Evolutionary conservation across 2,888 invertebrate genomes (phyloP).

Genomic region (Chymomyza amoena): DNA sequence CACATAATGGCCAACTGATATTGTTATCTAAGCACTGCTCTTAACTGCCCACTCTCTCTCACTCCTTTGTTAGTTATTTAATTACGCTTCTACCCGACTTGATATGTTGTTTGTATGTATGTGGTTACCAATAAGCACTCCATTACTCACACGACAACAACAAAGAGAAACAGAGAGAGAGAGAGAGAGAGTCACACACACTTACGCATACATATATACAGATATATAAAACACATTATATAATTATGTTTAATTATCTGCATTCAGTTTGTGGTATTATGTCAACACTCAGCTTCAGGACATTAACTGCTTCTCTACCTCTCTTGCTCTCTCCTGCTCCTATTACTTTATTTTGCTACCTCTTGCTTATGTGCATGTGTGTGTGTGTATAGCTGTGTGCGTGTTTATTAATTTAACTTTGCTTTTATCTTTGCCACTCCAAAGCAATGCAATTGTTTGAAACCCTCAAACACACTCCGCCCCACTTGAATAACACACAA

Average conservation of each 20-base stretch:
- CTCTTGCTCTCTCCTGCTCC: not conserved
- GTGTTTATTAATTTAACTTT: conserved; percentile 59
- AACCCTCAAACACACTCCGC: not conserved
- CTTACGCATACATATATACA: not conserved
- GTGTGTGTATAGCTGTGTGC: not conserved
- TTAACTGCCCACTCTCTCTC: too few relatives aligned
- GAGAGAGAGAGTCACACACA: conserved; percentile 9
- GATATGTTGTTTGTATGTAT: conserved; percentile 4
- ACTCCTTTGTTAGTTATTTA: conserved; percentile 43
- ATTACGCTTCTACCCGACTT: conserved; percentile 37
- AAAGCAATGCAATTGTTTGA: not conserved
- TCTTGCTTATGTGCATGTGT: too few relatives aligned
- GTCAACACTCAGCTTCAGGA: not conserved
- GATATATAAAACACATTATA: conserved; percentile 48
- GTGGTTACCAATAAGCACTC: conserved; percentile 38
- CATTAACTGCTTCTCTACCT: conserved; percentile 1
- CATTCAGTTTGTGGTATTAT: conserved; percentile 56
- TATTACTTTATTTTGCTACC: too few relatives aligned
- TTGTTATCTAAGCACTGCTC: not conserved
- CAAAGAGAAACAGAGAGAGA: not conserved
- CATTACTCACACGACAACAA: conserved; percentile 35
- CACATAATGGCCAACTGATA: conserved; percentile 33
- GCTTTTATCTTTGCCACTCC: conserved; percentile 24
- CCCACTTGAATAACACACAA: too few relatives aligned
- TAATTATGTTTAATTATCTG: conserved; percentile 71